Evolutionary conservation across 2,888 invertebrate genomes (phyloP).

Genomic region (Conops quadrifasciatus): DNA sequence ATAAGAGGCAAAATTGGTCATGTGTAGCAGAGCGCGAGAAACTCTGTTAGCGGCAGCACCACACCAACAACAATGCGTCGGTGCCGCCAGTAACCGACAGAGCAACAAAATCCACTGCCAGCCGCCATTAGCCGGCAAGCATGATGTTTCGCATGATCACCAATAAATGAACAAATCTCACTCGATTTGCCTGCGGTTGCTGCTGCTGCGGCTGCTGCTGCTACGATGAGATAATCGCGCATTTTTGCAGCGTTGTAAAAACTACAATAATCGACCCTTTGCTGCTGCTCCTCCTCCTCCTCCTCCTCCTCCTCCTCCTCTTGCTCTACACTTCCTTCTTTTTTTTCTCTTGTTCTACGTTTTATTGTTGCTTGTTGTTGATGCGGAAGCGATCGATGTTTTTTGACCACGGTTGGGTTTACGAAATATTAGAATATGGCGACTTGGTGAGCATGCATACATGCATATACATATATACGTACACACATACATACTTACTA

Average conservation of each 20-base stretch:
- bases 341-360: neutral
- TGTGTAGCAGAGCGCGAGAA: neutral
- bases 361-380: neutral
- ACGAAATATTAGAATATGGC: no score
- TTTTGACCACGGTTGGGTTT: no score
- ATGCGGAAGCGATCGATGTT: no score
- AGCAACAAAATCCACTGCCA: neutral
- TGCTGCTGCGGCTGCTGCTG: conserved; percentile 24
- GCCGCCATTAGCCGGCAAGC: neutral
- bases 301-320: neutral
- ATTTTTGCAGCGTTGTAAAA: conserved; percentile 39
- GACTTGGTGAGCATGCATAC: no score
- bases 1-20: conserved; percentile 7
- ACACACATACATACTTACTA: no score
- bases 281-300: neutral
- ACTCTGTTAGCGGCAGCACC: neutral
- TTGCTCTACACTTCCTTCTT: neutral
- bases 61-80: neutral
- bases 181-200: conserved; percentile 9
- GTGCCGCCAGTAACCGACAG: neutral
- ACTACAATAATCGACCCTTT: neutral
- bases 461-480: no score
- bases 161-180: neutral
- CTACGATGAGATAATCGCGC: conserved; percentile 35
- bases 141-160: conserved; percentile 2